phyloP scores from a whole-genome alignment of 2,113 vertebrate genomes.

The Trogon surrucura region DNA sequence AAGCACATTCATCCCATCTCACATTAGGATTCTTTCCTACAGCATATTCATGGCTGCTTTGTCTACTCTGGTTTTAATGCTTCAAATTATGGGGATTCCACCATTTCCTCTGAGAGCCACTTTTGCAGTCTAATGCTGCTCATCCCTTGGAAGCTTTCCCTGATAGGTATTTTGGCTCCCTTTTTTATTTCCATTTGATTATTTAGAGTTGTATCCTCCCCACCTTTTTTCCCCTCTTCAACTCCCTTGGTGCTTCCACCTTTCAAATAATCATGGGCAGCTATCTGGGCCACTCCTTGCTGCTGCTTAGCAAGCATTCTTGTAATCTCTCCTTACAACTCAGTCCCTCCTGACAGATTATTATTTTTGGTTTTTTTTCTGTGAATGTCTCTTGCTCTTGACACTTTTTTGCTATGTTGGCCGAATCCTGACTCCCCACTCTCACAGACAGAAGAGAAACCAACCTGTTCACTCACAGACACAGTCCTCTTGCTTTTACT shows the following conservation, averaged over 20 bases:
- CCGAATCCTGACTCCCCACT: not conserved
- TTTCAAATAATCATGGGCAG: not conserved
- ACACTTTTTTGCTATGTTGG: not conserved
- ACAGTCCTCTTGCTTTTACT: not conserved
- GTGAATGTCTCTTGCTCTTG: not conserved
- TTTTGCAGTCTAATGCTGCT: not conserved
- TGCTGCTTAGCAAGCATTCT: not conserved
- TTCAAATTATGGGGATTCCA: constrained; percentile 49
- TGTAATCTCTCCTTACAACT: not conserved
- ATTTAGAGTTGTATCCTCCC: not conserved
- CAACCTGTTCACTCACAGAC: not conserved
- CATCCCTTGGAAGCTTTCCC: constrained; percentile 39
- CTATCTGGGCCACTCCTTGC: not conserved
- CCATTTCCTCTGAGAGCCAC: constrained; percentile 39
- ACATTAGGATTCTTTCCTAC: constrained; percentile 16
- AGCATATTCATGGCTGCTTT: constrained; percentile 21
- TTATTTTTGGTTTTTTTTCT: not conserved
- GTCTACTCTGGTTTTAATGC: constrained; percentile 27
- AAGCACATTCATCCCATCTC: constrained; percentile 23
- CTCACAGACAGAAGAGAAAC: not conserved
- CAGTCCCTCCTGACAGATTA: not conserved
- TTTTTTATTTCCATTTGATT: not conserved
- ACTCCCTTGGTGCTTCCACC: not conserved
- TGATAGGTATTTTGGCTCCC: accelerated
- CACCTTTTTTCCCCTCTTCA: not conserved